Evolutionary conservation across 2,888 invertebrate genomes (phyloP), one percentile per base, ranked within the genome.

Genomic region (Silvanus unidentatus): DNA sequence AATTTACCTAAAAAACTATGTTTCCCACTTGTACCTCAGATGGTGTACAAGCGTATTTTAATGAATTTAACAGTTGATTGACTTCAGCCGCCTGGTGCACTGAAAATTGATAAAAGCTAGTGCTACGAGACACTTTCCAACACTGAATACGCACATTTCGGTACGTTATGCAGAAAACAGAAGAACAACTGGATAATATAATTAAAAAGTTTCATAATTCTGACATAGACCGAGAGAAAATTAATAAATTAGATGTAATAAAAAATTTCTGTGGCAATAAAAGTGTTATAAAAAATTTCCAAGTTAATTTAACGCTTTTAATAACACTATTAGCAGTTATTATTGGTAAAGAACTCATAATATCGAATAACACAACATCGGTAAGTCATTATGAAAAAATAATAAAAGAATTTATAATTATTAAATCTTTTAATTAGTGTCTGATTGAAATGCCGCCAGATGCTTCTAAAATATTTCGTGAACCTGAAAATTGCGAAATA

Each of bases 401-500:
- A 22, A 22, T 8, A 22, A 22, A 22, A 22, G n/a, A n/a, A n/a
- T n/a, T n/a, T n/a, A n/a, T n/a, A n/a, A n/a, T n/a, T n/a, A n/a
- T n/a, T n/a, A n/a, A n/a, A n/a, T n/a, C n/a, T 40, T 39, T 44
- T 10, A 8, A 63, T 42, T 44, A 71, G 70, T 72, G 71, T 53
- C 45, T 69, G 1, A 37, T 71, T 11, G 62, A 64, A 45, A 62
- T 70, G 56, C 69, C 71, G 9, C 43, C 58, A 12, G 66, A 66
- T 44, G 54, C 59, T 13, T 55, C 66, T 3, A 69, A 68, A 58
- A 50, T 69, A 42, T 84, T 92, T 65, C 82, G 93, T 1, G 85
- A 89, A 1, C 86, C 90, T 0, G 86, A 87, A 63, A 80, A 82
- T 60, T 95, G 95, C 66, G 76, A 79, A 14, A 83, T 92, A 71